phyloP scores from a whole-genome alignment of 2,113 vertebrate species.

The Oryzias melastigma region DNA sequence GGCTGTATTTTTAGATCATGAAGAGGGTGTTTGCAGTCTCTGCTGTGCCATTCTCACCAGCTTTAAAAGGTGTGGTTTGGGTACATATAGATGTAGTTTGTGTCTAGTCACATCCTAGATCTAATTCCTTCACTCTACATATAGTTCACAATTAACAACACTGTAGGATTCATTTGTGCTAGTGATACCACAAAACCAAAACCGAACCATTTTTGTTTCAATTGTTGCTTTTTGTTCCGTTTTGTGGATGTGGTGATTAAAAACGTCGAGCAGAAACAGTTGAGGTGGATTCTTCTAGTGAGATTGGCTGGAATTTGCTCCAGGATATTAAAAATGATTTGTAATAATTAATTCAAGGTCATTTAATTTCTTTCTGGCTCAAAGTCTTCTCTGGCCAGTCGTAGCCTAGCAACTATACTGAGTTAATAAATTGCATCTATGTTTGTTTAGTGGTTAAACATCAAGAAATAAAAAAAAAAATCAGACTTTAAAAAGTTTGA shows the following conservation, averaged over 20 bases:
- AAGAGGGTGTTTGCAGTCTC: conserved; percentile 8
- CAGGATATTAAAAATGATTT: no score
- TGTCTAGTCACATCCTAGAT: conserved; percentile 57
- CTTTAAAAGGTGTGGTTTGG: conserved; percentile 19
- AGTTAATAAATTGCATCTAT: background rate
- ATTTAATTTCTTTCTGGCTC: no score
- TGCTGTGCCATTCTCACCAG: conserved; percentile 7
- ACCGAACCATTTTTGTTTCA: background rate
- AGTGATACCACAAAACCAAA: conserved; percentile 53
- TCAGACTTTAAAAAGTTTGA: no score
- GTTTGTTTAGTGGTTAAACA: no score
- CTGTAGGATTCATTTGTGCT: background rate
- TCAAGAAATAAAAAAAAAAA: no score
- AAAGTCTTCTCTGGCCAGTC: no score
- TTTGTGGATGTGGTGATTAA: background rate
- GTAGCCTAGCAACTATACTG: no score
- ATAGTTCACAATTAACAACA: conserved; percentile 55
- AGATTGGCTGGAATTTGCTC: no score
- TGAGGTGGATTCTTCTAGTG: no score
- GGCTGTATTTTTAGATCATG: conserved; percentile 22
- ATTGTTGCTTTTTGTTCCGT: background rate
- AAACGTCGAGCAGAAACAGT: no score
- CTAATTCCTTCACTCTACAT: conserved; percentile 44
- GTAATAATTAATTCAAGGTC: no score
- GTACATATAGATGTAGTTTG: conserved; percentile 13